Evolutionary conservation across 2,113 vertebrate species (phyloP), one percentile per base, ranked within the genome.

Genomic region (Bucco capensis): DNA sequence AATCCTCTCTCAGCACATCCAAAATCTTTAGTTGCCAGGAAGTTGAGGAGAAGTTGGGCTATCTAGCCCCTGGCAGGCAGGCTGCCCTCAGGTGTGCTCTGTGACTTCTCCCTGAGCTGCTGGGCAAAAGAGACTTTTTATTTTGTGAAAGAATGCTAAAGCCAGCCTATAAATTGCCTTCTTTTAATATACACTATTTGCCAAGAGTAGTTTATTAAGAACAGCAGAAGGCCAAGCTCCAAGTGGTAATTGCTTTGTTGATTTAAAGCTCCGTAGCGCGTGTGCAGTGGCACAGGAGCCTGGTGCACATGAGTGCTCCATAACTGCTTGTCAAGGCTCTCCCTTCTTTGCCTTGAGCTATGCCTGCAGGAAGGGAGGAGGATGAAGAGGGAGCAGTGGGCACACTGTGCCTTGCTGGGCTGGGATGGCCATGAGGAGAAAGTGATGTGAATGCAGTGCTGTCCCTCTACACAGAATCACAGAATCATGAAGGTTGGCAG

Each of bases 201-300:
- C 96, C 87, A 95, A 87, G 78, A 90, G 76, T 89, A 83, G 89
- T 97, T 95, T 93, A 96, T 98, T 97, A 95, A 93, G 97, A 97
- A 96, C 93, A 94, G 62, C 96, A 76, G 88, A 87, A 94, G 84
- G 96, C 96, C 96, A 86, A 95, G 88, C 96, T 97, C 93, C 64
- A 51, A 92, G 93, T 92, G 61, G 95, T 97, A 97, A 97, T 98
- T 97, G 94, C 97, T 96, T 65, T 96, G 96, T 90, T 97, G 97
- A 98, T 97, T 97, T 97, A 97, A 95, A 82, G 93, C 94, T 4
- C 56, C 2, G 4, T 61, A 25, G 64, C 23, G 38, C 75, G 42
- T 86, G 88, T 90, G 92, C 35, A 60, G 62, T 88, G 96, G 95
- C 97, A 97, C 96, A 70, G 83, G 93, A 71, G 96, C 94, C 95